Base-by-base conservation (phyloP, 2,113 vertebrate species). In the western clawed frog (Xenopus tropicalis) region DNA sequence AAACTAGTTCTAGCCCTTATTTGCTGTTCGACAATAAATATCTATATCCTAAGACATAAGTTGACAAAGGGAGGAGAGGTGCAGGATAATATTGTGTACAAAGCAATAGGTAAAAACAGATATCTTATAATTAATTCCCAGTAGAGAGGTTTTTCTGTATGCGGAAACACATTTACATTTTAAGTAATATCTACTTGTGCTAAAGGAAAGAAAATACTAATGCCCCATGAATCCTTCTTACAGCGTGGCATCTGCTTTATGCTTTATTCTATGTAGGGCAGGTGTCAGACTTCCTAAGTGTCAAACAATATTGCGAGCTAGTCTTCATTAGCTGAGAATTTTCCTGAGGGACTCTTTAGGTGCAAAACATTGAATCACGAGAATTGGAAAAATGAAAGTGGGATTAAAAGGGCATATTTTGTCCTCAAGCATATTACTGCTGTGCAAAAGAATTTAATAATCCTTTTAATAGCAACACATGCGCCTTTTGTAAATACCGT, bases 371-470 rank as follows among this genome's bases (percentile, higher is more conserved):
- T 63, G 58, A 62, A 76, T 69, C 48, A 48, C 63, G 73, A 76
- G 58, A 76, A 76, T 63, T 69, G 66, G 72, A 76, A 76, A 64
- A 76, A 76, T 76, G 66, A 76, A 76, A 76, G 73, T 76, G 58
- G 59, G 73, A 69, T 76, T 69, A 76, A 69, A 66, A 76, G 66
- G 73, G 58, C 73, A 69, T 51, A 66, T 76, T 62, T 69, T 76
- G 58, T 76, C 73, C 68, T 69, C 19, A 43, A 76, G 66, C 66
- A 76, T 52, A 69, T 69, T 76, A 69, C 66, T 69, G 61, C 59
- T 24, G 59, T 44, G 23, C 16, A 24, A 51, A 12, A 69, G 57
- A 69, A 63, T 62, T 43, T 19, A 29, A 69, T 76, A 56, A 25
- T 54, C 19, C n/a, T 56, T 52, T 48, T 48, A 17, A 48, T 14